These are phyloP conservation scores for Phycodurus eques DNA, from an alignment of 2,113 vertebrate species.

Conservation along the genomic window DNA sequence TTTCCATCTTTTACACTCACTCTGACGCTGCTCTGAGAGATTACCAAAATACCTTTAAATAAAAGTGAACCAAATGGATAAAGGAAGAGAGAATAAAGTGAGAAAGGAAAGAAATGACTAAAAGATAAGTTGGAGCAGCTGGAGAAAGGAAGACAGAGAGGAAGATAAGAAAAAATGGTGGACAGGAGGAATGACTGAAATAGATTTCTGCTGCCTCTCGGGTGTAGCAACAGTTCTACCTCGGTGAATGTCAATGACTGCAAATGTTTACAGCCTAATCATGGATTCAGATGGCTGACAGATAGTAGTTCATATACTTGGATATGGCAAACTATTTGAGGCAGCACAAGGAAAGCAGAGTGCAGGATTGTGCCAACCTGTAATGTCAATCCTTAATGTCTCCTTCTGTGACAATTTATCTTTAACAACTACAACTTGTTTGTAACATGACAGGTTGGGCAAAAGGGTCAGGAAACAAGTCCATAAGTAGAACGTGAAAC, in stretches of 20 bases:
- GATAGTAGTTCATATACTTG: conserved; percentile 46
- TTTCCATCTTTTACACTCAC: neutral
- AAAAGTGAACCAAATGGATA: conserved; percentile 20
- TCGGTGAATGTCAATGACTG: conserved; percentile 58
- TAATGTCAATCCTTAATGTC: too few species aligned
- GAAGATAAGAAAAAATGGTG: neutral
- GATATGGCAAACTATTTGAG: conserved; percentile 41
- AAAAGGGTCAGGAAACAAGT: neutral
- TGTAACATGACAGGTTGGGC: neutral
- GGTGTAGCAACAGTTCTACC: conserved; percentile 30
- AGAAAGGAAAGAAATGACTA: conserved; percentile 14
- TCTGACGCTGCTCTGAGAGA: neutral
- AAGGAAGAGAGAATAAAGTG: conserved; percentile 2
- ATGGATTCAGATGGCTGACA: conserved; percentile 50
- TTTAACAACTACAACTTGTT: neutral
- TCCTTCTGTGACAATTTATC: neutral
- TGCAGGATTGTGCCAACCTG: neutral
- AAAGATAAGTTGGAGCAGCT: conserved; percentile 11
- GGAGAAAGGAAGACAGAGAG: conserved; percentile 3
- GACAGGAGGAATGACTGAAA: conserved; percentile 20
- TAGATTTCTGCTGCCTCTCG: conserved; percentile 14
- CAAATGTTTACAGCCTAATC: conserved; percentile 59
- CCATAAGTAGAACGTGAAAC: neutral
- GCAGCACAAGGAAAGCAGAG: conserved; percentile 13
- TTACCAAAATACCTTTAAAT: neutral